Percentiles rank a stretch among this genome's conserved stretches.
Evolutionary conservation across 2,797 vertebrate species (phyloP).

Genomic region (Myiothlypis chrysogaster): DNA sequence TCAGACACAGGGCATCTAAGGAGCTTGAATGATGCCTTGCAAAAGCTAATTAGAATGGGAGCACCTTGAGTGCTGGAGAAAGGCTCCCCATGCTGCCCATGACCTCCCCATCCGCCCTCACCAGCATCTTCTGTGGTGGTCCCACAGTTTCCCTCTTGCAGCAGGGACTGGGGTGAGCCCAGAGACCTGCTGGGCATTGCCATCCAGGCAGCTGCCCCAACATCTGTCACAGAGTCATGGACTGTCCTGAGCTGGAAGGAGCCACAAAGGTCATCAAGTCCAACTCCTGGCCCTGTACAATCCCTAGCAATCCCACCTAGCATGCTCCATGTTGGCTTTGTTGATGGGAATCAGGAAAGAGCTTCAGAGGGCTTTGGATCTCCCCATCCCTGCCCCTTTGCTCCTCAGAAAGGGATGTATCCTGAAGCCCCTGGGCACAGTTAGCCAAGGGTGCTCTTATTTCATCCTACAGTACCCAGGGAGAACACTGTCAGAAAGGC

Average conservation of each 20-base stretch:
- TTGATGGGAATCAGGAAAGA: background rate
- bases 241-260: background rate
- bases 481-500: background rate
- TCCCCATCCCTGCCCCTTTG: background rate
- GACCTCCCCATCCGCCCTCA: background rate
- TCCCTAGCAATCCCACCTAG: background rate
- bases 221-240: fast-evolving
- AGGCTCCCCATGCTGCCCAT: background rate
- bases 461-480: background rate
- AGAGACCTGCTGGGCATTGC: background rate
- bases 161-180: background rate
- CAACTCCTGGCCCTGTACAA: background rate
- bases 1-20: background rate
- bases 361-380: background rate
- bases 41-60: background rate
- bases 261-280: background rate
- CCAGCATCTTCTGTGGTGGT: background rate
- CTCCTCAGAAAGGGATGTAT: background rate
- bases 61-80: background rate
- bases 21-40: background rate
- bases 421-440: background rate
- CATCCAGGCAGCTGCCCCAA: background rate
- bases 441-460: background rate
- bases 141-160: background rate
- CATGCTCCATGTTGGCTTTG: background rate